These are phyloP conservation scores for Vespertilio murinus DNA, from an alignment of 2,797 vertebrate species.

Conservation along the genomic window DNA sequence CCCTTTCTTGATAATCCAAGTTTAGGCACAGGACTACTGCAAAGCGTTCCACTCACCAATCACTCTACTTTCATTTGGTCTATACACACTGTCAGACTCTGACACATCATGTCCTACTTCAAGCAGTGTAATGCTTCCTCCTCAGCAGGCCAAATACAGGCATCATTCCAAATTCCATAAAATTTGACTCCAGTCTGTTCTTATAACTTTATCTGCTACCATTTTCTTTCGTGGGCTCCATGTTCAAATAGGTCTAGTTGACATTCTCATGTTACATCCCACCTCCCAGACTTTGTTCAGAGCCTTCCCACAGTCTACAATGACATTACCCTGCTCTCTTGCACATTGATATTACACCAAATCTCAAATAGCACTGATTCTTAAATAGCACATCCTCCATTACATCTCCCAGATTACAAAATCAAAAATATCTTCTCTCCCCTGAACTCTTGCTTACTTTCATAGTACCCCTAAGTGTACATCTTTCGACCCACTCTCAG, in stretches of 20 bases:
- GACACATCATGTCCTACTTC: neutral
- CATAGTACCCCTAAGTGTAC: neutral
- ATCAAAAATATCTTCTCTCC: neutral
- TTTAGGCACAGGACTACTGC: neutral
- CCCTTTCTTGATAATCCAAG: neutral
- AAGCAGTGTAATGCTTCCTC: neutral
- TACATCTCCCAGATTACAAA: neutral
- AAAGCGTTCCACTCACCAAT: neutral
- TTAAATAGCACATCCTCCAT: neutral
- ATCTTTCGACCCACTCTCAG: neutral
- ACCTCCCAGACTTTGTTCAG: neutral
- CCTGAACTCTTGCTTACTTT: neutral
- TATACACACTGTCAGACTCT: neutral
- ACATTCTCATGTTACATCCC: neutral
- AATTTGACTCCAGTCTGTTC: neutral
- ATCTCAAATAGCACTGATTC: neutral
- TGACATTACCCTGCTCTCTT: neutral
- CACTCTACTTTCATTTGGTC: neutral
- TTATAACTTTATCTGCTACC: neutral
- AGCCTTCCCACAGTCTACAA: neutral
- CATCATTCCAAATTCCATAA: neutral
- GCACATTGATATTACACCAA: neutral
- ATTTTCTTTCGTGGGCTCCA: neutral
- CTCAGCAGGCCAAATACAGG: neutral
- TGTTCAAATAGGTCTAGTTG: neutral